A percentile compares a stretch with the other conserved stretches of the same genome.
Conservation (phyloP, 2,888 invertebrate genomes). For the Drosophila lutescens region DNA sequence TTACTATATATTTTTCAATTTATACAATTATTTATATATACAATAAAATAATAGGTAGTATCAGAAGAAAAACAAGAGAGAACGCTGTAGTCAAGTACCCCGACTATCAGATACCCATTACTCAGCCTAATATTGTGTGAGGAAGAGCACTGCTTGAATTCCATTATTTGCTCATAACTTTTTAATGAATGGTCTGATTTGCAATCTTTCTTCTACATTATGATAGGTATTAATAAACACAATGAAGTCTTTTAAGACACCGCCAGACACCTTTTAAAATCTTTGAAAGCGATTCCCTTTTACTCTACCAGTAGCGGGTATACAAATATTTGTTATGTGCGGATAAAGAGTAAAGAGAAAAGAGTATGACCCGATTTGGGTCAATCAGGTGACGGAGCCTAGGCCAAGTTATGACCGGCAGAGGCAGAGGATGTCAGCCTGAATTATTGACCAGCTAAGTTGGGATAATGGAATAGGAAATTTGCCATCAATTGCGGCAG, state of each 20-base stretch:
- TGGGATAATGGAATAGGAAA: slow-evolving; percentile 19
- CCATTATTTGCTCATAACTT: no score
- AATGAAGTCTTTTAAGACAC: no score
- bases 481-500: slow-evolving; percentile 16
- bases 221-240: no score
- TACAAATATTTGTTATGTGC: neutral
- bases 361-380: neutral
- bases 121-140: no score
- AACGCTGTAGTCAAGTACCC: no score
- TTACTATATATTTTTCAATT: neutral
- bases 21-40: neutral
- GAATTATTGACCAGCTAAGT: slow-evolving; percentile 14
- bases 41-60: neutral
- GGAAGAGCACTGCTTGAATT: no score
- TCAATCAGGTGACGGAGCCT: neutral
- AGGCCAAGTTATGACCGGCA: slow-evolving; percentile 13
- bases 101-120: no score
- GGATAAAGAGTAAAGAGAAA: neutral
- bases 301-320: no score
- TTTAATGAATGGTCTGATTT: no score
- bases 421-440: neutral
- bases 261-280: no score
- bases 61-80: neutral
- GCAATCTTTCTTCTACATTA: no score
- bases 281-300: no score